These are phyloP conservation scores for Notamacropus eugenii DNA, from an alignment of 2,797 vertebrate genomes.

Conservation along the genomic window DNA sequence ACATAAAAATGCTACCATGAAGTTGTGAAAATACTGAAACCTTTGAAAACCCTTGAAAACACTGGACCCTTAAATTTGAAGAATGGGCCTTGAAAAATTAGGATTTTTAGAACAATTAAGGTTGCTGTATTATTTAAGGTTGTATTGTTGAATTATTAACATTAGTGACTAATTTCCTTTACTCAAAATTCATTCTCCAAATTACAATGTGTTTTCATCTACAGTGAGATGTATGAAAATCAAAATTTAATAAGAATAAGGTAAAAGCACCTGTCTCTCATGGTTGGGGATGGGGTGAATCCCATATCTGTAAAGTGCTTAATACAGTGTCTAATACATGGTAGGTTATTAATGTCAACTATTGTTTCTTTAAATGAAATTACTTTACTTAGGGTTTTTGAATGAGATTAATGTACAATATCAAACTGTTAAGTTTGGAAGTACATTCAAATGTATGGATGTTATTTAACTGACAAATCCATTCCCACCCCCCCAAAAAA, in stretches of 20 bases:
- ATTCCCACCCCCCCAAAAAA: rapidly evolving
- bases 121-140: background rate
- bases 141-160: background rate
- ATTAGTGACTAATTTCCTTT: background rate
- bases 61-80: background rate
- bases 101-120: background rate
- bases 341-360: background rate
- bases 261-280: background rate
- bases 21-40: background rate
- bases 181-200: background rate
- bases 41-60: background rate
- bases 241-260: background rate
- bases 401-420: background rate
- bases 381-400: background rate
- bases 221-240: background rate
- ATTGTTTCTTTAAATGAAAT: background rate
- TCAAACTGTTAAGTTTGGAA: background rate
- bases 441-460: background rate
- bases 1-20: background rate
- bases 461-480: background rate
- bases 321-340: background rate
- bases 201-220: background rate
- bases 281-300: background rate
- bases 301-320: background rate
- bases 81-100: background rate